Evolutionary conservation across 2,113 vertebrate species (phyloP).

Genomic region (Eolophus roseicapilla): DNA sequence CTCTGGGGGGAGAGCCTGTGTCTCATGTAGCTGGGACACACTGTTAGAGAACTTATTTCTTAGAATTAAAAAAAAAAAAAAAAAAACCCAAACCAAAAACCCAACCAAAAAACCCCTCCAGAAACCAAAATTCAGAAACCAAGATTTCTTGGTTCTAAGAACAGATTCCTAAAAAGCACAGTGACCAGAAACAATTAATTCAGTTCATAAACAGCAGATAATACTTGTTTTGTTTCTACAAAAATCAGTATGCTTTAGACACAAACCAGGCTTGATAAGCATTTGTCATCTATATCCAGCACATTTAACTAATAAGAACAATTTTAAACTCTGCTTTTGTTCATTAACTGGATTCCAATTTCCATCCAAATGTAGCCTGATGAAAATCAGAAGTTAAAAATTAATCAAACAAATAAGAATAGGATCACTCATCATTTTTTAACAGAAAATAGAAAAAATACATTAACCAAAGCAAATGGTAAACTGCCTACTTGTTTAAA

Average conservation of each 20-base stretch:
- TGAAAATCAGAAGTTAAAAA: constrained; percentile 30
- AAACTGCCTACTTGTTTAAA: not conserved
- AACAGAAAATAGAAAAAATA: not conserved
- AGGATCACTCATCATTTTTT: not conserved
- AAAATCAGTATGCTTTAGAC: not conserved
- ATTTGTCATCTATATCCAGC: not conserved
- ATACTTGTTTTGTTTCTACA: not conserved
- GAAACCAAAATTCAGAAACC: not conserved
- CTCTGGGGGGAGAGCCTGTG: not conserved
- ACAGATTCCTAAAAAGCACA: not conserved
- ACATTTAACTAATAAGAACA: not conserved
- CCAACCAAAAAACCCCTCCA: not conserved
- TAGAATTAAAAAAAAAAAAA: not conserved
- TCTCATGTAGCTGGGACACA: not conserved
- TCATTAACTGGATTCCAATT: constrained; percentile 19
- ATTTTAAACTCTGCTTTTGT: constrained; percentile 13
- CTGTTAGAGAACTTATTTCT: not conserved
- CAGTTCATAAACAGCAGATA: not conserved
- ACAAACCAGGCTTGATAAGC: not conserved
- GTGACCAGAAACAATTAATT: not conserved
- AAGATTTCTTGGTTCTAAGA: not conserved
- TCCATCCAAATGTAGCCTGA: not conserved
- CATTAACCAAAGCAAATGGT: not conserved
- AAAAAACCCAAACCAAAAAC: not conserved
- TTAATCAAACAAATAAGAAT: constrained; percentile 9